These are phyloP conservation scores for Enteromius afrohamiltoni DNA, from an alignment of 2,797 vertebrate species.

Conservation along the genomic window DNA sequence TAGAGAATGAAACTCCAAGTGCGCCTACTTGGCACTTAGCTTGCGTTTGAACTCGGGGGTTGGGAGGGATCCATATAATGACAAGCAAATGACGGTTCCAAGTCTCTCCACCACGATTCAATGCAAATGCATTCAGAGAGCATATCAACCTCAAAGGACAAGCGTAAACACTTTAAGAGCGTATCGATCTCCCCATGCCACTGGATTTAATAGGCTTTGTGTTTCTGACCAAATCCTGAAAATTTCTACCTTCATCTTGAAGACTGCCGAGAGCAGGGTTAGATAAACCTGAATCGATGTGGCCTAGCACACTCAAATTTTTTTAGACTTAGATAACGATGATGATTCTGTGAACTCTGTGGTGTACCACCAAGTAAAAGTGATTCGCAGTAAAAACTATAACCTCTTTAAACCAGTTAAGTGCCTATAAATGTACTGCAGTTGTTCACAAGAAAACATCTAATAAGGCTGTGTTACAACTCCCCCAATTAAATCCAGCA, in stretches of 20 bases:
- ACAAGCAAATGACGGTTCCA: constrained; percentile 47
- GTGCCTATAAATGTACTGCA: constrained; percentile 45
- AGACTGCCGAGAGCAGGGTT: constrained; percentile 36
- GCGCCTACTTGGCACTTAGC: constrained; percentile 17
- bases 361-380: not conserved
- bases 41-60: constrained; percentile 41
- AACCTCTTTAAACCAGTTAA: constrained; percentile 28
- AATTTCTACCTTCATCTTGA: constrained; percentile 39
- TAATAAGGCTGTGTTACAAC: constrained; percentile 19
- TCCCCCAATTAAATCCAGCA: constrained; percentile 39
- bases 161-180: constrained; percentile 66
- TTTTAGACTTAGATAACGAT: not conserved
- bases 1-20: constrained; percentile 9
- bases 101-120: constrained; percentile 50
- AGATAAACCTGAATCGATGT: constrained; percentile 43
- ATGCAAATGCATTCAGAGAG: constrained; percentile 69
- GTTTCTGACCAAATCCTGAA: constrained; percentile 65
- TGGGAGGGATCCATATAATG: constrained; percentile 41
- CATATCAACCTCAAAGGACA: constrained; percentile 61
- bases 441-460: constrained; percentile 47
- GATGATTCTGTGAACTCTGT: constrained; percentile 1
- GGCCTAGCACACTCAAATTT: not conserved
- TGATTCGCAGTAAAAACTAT: constrained; percentile 36
- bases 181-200: constrained; percentile 71
- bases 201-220: constrained; percentile 75